Percentiles rank a stretch among this genome's conserved stretches.
Conservation (phyloP, 2,888 invertebrate species). For the Chloromyia formosa region DNA sequence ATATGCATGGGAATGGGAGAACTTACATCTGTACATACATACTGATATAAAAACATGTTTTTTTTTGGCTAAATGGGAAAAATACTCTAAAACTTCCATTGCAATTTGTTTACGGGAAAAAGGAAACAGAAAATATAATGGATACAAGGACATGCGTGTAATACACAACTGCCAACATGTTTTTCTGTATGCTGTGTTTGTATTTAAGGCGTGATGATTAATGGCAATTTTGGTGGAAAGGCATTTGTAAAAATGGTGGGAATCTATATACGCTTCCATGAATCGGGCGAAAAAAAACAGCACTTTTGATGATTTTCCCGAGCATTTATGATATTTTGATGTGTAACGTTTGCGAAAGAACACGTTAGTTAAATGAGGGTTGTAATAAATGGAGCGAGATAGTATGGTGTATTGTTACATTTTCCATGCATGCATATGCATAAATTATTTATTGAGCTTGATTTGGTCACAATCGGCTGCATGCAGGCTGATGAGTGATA, state of each 20-base stretch:
- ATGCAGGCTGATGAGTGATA: too few relatives aligned
- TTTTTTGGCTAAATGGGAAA: neutral
- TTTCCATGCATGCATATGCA: too few relatives aligned
- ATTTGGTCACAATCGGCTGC: too few relatives aligned
- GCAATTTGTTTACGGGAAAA: neutral
- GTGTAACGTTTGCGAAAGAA: neutral
- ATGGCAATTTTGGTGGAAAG: constrained; percentile 13
- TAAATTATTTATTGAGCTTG: too few relatives aligned
- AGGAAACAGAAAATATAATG: constrained; percentile 12
- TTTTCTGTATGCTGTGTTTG: neutral
- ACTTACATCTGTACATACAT: too few relatives aligned
- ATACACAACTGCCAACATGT: constrained; percentile 4
- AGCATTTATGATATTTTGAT: neutral
- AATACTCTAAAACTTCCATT: neutral
- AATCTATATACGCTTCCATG: neutral
- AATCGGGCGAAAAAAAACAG: neutral
- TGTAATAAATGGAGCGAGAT: neutral
- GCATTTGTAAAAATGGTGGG: neutral
- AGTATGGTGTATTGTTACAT: too few relatives aligned
- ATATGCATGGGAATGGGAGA: too few relatives aligned
- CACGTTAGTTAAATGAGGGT: neutral
- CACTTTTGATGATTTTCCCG: neutral
- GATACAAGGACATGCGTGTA: constrained; percentile 31
- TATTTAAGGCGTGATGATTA: constrained; percentile 26
- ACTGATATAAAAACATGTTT: too few relatives aligned